Base-by-base conservation (phyloP, 2,888 invertebrate genomes). In the Hyposoter didymator region DNA sequence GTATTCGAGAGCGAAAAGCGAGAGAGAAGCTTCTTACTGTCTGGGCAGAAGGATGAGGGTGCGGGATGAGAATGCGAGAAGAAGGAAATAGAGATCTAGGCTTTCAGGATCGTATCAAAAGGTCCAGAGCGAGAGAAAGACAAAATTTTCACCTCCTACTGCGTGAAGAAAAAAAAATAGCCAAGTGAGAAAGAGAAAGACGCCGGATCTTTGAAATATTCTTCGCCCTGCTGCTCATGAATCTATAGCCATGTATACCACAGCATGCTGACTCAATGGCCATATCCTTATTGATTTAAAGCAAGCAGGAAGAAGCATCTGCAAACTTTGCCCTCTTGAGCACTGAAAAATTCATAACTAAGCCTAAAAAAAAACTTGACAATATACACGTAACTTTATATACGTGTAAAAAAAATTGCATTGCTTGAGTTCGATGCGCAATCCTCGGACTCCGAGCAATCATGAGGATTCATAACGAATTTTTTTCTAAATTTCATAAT, bases 251-350 rank as follows among this genome's bases (percentile, higher is more conserved):
- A 28, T 69, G 74, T 75, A 81, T 59, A 59, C 70, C 81, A 55
- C 81, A 55, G 73, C 74, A 90, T 82, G 83, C 82, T 80, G 85
- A 69, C 84, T 89, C 84, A 81, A 90, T 89, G 88, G 90, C 91
- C 91, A 90, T 93, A 93, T 93, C 92, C 92, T 91, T 92, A 93
- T 93, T 92, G 93, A 93, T 93, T 93, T 91, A 90, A 90, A 90
- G 88, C 90, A 90, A 88, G 89, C 90, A 89, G 88, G 84, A 39
- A 75, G 88, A 88, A 88, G 87, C 72, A 80, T 73, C 73, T 89
- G 89, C 59, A 59, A 76, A 47, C 32, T 59, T 79, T 64, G 55
- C 64, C 66, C 66, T 67, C 74, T 32, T 45, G 22, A 62, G 17
- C 76, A 59, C 43, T 81, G n/a, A 76, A 66, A 67, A 78, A 69